Base-by-base conservation (phyloP, 2,113 vertebrate genomes). In the Bungarus multicinctus region DNA sequence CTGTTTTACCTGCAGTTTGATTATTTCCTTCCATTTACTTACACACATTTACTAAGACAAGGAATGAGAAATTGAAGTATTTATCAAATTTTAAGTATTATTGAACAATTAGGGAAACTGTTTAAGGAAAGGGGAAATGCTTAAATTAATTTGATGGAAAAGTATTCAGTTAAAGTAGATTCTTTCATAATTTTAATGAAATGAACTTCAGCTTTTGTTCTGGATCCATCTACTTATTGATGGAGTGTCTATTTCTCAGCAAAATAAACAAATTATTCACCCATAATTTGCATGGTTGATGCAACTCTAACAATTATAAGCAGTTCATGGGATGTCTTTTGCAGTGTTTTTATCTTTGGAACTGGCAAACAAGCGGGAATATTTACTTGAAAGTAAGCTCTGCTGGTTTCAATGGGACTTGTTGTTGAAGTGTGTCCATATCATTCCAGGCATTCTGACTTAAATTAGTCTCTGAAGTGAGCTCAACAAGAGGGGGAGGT, bases 381-480 rank as follows among this genome's bases (percentile, higher is more conserved):
- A 60, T 90, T 93, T 90, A 90, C 89, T 90, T 90, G 92, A n/a
- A 50, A 93, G 89, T 87, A 87, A 90, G 89, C 92, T 86, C 45
- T 55, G 50, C 30, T 90, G 81, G 60, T 93, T 93, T 90, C 81
- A 90, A 53, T 50, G 74, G 81, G 60, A 60, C 81, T 30, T 92
- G 60, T 86, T 93, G 92, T 89, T 90, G 55, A 93, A 90, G 92
- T 86, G 81, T 60, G 47, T 50, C 89, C 81, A 87, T 93, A 90
- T 93, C 89, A 58, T 93, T 93, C 92, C 89, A 87, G 89, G 81
- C 92, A 87, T 57, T 90, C 74, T 93, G 81, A 90, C 74, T 93
- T 87, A 90, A 93, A 93, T 93, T 93, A 47, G 92, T 93, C 92
- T 93, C 92, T 90, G 89, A 90, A 90, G 92, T 86, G 74, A 90